A percentile compares a stretch with the other conserved stretches of the same genome.
These are phyloP conservation scores for Acleris emargana DNA, from an alignment of 2,888 invertebrate species.

Conservation along the genomic window DNA sequence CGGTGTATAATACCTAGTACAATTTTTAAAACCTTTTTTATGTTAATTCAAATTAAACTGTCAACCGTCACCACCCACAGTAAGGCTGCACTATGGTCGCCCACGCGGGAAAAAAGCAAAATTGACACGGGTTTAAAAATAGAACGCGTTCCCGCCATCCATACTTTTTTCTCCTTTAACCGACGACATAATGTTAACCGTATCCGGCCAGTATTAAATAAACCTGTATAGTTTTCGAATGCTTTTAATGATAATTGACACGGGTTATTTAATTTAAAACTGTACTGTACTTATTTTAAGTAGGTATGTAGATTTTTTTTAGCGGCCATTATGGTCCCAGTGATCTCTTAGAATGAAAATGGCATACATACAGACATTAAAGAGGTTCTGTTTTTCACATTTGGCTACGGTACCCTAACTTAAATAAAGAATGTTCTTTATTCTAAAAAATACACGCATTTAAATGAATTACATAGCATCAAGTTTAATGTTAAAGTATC, in stretches of 20 bases:
- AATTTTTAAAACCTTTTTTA: no score
- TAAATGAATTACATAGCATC: constrained; percentile 2
- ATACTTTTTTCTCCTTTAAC: constrained; percentile 49
- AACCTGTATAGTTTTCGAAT: no score
- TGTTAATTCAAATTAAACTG: neutral
- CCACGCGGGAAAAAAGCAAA: constrained; percentile 54
- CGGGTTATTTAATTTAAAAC: no score
- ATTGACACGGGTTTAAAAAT: constrained; percentile 65
- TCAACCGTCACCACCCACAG: neutral
- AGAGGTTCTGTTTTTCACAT: no score
- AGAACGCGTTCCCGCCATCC: constrained; percentile 53
- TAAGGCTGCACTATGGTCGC: constrained; percentile 18
- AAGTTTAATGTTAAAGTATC: neutral
- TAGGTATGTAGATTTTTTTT: no score
- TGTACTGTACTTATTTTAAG: no score
- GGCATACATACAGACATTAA: no score
- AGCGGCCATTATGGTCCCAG: no score
- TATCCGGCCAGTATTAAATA: constrained; percentile 36
- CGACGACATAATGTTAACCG: constrained; percentile 57
- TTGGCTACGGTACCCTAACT: no score
- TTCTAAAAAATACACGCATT: constrained; percentile 1
- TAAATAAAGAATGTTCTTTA: constrained; percentile 3
- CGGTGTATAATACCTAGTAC: no score
- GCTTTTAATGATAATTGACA: no score
- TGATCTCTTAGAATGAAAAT: no score